Base-by-base conservation (phyloP, 2,888 invertebrate species). In the Epirrhoe alternata region DNA sequence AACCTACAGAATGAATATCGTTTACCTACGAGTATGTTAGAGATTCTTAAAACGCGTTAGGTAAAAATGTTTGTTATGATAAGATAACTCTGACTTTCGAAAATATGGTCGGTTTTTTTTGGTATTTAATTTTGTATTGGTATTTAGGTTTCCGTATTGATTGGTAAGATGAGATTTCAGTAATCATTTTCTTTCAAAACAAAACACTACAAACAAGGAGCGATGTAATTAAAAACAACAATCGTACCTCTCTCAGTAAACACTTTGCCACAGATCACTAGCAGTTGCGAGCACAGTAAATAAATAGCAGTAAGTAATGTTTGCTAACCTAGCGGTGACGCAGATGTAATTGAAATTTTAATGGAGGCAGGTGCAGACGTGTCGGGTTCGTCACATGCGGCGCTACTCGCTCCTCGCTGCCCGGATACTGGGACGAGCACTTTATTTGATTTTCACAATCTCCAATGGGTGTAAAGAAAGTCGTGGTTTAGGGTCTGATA, bases 331-430 rank as follows among this genome's bases (percentile, higher is more conserved):
- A 59, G 60, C 68, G 61, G 70, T 64, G 71, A 68, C 62, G 73
- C 53, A 52, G 64, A 59, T 59, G 73, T 76, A 73, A 77, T 77
- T 74, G 75, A 71, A 75, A 72, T 71, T 73, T 75, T 73, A 77
- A 75, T 75, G 73, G 76, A 68, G 62, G 60, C 76, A 77, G 76
- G 76, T 75, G 76, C 61, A 60, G 53, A 45, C 65, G 68, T 64
- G 67, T 50, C 61, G 69, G n/a, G 45, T 57, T 56, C 63, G 53
- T 61, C 58, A 53, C 66, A 56, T 47, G 59, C 50, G 60, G 64
- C 52, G 31, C 49, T 53, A 54, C 59, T 47, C 45, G 24, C 8
- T 49, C 12, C 12, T 10, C 38, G 12, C 14, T 14, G 6, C 47
- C 16, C 16, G 6, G 47, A 10, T 8, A 4, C 38, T 54, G 31